Conservation (phyloP, 2,797 vertebrate genomes). For the Remorina albescens region DNA sequence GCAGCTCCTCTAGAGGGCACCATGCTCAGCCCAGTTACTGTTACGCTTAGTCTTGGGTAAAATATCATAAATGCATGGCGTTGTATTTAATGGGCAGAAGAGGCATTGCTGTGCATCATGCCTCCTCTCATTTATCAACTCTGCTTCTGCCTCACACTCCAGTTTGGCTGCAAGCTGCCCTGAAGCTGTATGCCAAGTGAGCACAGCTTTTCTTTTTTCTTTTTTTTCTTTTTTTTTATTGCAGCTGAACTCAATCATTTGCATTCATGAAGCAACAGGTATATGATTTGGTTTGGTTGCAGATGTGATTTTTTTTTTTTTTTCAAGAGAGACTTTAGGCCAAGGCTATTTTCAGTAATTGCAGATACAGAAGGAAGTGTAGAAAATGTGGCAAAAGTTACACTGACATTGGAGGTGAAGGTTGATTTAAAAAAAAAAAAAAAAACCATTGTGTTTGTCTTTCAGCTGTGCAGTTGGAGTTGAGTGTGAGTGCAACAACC, state of each 20-base stretch:
- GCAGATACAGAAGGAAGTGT: slow-evolving; percentile 2
- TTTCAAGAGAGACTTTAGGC: too few relatives aligned
- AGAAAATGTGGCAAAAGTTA: slow-evolving; percentile 3
- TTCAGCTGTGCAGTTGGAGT: background rate
- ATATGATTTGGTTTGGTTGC: slow-evolving; percentile 19
- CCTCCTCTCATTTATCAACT: slow-evolving; percentile 78
- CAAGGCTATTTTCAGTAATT: background rate
- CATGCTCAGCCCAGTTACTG: slow-evolving; percentile 24
- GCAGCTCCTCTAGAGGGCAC: slow-evolving; percentile 46
- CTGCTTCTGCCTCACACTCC: slow-evolving; percentile 37
- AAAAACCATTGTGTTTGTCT: background rate
- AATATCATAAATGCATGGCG: slow-evolving; percentile 74
- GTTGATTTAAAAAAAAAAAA: background rate
- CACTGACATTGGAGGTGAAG: background rate
- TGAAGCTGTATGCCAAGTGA: slow-evolving; percentile 72
- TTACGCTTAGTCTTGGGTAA: slow-evolving; percentile 46
- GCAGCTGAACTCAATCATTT: slow-evolving; percentile 35
- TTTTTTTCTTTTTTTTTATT: background rate
- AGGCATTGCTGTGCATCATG: slow-evolving; percentile 69
- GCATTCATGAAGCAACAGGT: slow-evolving; percentile 51
- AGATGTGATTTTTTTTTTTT: too few relatives aligned
- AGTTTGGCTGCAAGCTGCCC: slow-evolving; percentile 61
- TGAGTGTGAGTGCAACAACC: background rate
- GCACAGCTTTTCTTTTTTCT: slow-evolving; percentile 38
- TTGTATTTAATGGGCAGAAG: slow-evolving; percentile 76